Evolutionary conservation across 1,140 invertebrate species (phyloP).

Genomic region (Mylabris phalerata): DNA sequence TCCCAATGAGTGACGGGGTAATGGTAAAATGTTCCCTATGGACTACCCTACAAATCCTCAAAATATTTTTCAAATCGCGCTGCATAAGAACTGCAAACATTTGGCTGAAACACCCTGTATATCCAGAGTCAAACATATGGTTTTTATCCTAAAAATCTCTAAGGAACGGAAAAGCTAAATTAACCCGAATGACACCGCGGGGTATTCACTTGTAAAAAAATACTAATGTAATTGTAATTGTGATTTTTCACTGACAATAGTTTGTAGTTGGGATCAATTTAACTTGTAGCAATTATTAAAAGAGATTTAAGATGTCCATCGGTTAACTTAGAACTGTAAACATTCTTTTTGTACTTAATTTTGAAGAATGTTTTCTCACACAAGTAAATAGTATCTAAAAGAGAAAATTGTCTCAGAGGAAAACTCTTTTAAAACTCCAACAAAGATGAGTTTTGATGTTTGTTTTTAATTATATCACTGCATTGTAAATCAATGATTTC

Average conservation of each 20-base stretch:
- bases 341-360: slow-evolving; percentile 24
- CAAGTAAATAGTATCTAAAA: slow-evolving; percentile 22
- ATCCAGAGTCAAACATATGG: too few relatives aligned
- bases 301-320: slow-evolving; percentile 14
- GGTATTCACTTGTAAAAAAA: neutral
- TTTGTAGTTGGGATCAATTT: neutral
- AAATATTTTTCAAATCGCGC: too few relatives aligned
- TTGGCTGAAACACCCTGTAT: too few relatives aligned
- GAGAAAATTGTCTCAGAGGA: slow-evolving; percentile 17
- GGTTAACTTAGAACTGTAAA: slow-evolving; percentile 23
- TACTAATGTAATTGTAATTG: neutral
- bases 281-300: slow-evolving; percentile 18
- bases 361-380: slow-evolving; percentile 21
- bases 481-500: slow-evolving; percentile 28
- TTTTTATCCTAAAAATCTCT: too few relatives aligned
- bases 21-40: too few relatives aligned
- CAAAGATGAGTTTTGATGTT: slow-evolving; percentile 18
- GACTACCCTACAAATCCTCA: too few relatives aligned
- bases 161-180: too few relatives aligned
- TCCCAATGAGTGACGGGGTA: too few relatives aligned
- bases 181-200: too few relatives aligned
- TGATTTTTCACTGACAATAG: slow-evolving; percentile 19
- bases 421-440: slow-evolving; percentile 22
- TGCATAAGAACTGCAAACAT: too few relatives aligned
- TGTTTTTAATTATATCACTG: slow-evolving; percentile 24